Evolutionary conservation across 2,797 vertebrate genomes (phyloP).

Genomic region (Molossus molossus): DNA sequence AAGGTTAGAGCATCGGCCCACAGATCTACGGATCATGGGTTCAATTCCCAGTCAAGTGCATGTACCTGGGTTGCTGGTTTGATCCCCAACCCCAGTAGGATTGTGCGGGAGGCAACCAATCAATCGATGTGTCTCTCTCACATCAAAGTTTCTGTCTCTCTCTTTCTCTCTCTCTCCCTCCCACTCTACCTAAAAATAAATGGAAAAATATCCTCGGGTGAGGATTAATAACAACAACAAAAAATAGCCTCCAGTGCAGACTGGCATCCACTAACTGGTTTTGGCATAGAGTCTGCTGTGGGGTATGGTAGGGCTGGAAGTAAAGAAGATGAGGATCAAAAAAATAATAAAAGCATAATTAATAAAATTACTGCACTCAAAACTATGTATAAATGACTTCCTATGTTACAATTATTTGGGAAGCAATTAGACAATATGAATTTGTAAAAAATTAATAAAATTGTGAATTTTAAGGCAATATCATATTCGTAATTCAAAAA

Average conservation of each 20-base stretch:
- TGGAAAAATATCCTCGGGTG: too few relatives aligned
- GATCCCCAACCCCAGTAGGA: too few relatives aligned
- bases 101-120: too few relatives aligned
- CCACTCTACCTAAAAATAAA: too few relatives aligned
- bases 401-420: not conserved
- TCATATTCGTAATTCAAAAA: constrained; percentile 57
- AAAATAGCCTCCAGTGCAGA: not conserved
- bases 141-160: too few relatives aligned
- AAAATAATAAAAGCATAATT: constrained; percentile 16
- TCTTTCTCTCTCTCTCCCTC: too few relatives aligned
- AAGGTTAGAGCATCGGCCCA: too few relatives aligned
- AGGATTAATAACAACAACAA: too few relatives aligned
- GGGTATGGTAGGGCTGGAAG: not conserved
- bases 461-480: constrained; percentile 35
- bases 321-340: not conserved
- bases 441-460: constrained; percentile 45
- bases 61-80: too few relatives aligned
- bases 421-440: constrained; percentile 26
- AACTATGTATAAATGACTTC: not conserved
- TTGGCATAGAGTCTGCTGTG: not conserved
- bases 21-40: too few relatives aligned
- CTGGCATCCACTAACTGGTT: not conserved
- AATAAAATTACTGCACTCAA: constrained; percentile 16
- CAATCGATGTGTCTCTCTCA: too few relatives aligned
- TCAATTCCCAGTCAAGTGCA: too few relatives aligned